Base-by-base conservation (phyloP, 1,140 invertebrate species). In the Temnothorax curvispinosus region DNA sequence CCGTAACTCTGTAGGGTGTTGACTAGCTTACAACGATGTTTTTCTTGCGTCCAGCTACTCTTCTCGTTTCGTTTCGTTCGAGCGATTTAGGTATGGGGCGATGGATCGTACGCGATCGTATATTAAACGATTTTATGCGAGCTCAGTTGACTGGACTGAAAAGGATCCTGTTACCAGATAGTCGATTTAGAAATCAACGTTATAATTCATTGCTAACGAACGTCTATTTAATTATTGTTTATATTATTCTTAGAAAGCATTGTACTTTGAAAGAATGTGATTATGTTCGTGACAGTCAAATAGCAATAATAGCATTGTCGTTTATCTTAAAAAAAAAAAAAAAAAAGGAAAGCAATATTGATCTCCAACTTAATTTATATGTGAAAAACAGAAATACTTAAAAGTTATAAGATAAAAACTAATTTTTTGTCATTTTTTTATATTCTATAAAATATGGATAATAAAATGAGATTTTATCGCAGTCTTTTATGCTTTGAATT, bases 1-100 rank as follows among this genome's bases (percentile, higher is more conserved):
- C 76, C 69, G 69, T 82, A 87, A 88, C 75, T 81, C 74, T 38
- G 50, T 65, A 32, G 76, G 52, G 86, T 85, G 87, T 88, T 87
- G 77, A 84, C 77, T 84, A 76, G 69, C 27, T 88, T 58, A 58
- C 75, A 50, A 38, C 44, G 38, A 9, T 54, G 27, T 60, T 77
- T 71, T 54, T 71, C 27, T 71, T 71, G 35, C 47, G 18, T 44
- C 32, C 35, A 35, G 72, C 47, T 78, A 65, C 44, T 74, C 69
- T 1, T 58, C 60, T 69, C 47, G 41, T 87, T 85, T 87, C 38
- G 54, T 85, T 58, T 54, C 32, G 62, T 74, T 72, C 27, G 56
- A 87, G 3, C 60, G 58, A 50, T 47, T 84, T 75, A 84, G 27
- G 21, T 65, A 64, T 2, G 27, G 58, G 54, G 13, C 18, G 32